These are phyloP conservation scores for Tigriopus japonicus DNA, from an alignment of 1,140 invertebrate species.

Conservation along the genomic window DNA sequence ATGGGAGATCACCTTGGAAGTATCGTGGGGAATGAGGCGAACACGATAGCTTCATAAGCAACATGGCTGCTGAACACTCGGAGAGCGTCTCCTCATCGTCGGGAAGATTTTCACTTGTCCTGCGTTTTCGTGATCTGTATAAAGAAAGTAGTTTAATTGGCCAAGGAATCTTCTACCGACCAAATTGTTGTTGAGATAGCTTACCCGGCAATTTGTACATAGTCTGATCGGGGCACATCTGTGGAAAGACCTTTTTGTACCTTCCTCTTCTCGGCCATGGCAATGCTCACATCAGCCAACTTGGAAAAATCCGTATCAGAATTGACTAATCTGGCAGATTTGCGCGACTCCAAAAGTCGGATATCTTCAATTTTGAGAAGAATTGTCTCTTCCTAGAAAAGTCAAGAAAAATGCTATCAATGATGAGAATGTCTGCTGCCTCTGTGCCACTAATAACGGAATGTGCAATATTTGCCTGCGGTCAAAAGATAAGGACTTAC, in stretches of 20 bases:
- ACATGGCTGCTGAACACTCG: conserved; percentile 81
- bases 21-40: conserved; percentile 41
- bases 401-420: background rate
- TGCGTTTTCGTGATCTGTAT: conserved; percentile 52
- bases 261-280: background rate
- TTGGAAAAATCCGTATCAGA: conserved; percentile 82
- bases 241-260: background rate
- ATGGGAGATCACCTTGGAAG: background rate
- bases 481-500: no score
- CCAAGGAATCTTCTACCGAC: no score
- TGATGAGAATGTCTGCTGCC: no score
- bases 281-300: conserved; percentile 34
- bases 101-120: conserved; percentile 25
- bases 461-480: no score
- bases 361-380: conserved; percentile 52
- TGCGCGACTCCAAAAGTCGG: conserved; percentile 74
- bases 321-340: conserved; percentile 78
- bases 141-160: no score
- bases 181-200: background rate
- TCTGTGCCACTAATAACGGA: no score
- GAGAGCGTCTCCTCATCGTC: conserved; percentile 24
- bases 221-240: conserved; percentile 3
- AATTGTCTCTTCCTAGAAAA: background rate
- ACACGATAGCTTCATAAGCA: conserved; percentile 81
- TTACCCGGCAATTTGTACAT: conserved; percentile 11